Evolutionary conservation across 2,113 vertebrate genomes (phyloP), one percentile per base, ranked within the genome.

Genomic region (Dissostichus mawsoni): DNA sequence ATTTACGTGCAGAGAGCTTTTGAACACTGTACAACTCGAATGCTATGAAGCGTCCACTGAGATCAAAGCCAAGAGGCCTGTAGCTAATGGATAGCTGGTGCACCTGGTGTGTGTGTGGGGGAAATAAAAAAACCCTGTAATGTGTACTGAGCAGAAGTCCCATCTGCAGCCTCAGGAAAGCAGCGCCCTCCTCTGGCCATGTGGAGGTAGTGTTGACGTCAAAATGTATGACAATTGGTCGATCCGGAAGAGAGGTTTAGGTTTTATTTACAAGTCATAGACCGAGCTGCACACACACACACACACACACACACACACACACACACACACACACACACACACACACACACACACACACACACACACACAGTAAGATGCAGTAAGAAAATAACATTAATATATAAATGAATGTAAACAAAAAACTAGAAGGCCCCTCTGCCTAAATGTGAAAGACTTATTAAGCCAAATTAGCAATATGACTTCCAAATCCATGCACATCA

Each of bases 111-210:
- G 8, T 56, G 44, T 59, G 63, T n/a, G 41, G 17, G 33, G 64
- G 69, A 41, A 6, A 41, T 41, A 58, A 41, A 57, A 65, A 8
- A 41, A 41, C 7, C 8, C 36, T 12, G 16, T 3, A 29, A 66
- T 63, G 50, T 66, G 69, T 41, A 16, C 0, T 65, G 18, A 53
- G 8, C 9, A 3, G 1, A 48, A 17, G 11, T 14, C 5, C 10
- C 9, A 48, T 5, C 41, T 74, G 48, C 63, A 79, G 45, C 52
- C 11, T 82, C 23, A 25, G 47, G 47, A 48, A 68, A 45, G 47
- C 63, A 80, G 80, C 76, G 45, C 89, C 92, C 85, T 72, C 93
- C 76, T 53, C 45, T 91, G 92, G 69, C 41, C 20, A 69, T 64
- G 11, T 61, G 17, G 52, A 20, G 71, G 48, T 41, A 25, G 16